Base-by-base conservation (phyloP, 2,113 vertebrate species). In the Balaeniceps rex region DNA sequence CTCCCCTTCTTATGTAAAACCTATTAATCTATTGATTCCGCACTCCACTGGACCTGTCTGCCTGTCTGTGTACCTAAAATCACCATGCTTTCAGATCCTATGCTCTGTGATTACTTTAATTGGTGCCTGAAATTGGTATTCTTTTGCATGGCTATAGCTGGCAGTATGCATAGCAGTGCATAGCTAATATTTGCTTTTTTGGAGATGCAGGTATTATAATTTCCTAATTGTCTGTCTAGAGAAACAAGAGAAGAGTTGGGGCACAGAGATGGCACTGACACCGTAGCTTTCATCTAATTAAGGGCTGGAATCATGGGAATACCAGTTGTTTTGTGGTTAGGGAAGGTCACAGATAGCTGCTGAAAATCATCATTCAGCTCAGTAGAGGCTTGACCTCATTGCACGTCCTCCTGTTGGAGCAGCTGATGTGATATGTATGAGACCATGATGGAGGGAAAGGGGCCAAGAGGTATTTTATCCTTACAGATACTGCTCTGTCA, bases 21-120 rank as follows among this genome's bases (percentile, higher is more conserved):
- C 7, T 47, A 11, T 75, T 38, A 8, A 7, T 46, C 11, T 66
- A 17, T 51, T 70, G 15, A n/a, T 66, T 83, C 28, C 0, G 0
- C 36, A 42, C 19, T 70, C 18, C 34, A 22, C 12, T 47, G 28
- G 29, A 42, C 12, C 17, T 52, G 18, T 51, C 42, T 94, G 26
- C 34, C 18, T 28, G 19, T 24, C 23, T 49, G 1, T 17, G 14
- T 42, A 15, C 28, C 24, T 47, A n/a, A 72, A 40, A 64, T 76
- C 38, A 28, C 33, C 4, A 3, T 5, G 5, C 15, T 72, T 85
- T 68, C 13, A 65, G 36, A 15, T 64, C 38, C 23, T 44, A 4
- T 31, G 10, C 12, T 65, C 87, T 85, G 36, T 61, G 57, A 13
- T 71, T 71, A 29, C n/a, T 60, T 23, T 46, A 64, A 44, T 31